A percentile compares a stretch with the other conserved stretches of the same genome.
These are phyloP conservation scores for Pelodytes ibericus DNA, from an alignment of 2,797 vertebrate genomes.

Conservation along the genomic window DNA sequence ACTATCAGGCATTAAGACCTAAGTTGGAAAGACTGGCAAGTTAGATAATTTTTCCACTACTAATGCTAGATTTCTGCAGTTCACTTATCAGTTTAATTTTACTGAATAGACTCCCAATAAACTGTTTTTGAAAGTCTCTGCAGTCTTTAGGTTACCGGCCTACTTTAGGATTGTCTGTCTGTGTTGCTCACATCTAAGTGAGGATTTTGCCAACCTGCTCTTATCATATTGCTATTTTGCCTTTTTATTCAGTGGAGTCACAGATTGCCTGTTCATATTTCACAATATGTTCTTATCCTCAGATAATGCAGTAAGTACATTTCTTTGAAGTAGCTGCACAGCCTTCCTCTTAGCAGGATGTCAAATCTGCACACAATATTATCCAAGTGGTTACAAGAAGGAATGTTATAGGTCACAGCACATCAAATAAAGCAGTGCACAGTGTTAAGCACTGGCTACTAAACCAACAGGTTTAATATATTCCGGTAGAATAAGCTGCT, in stretches of 20 bases:
- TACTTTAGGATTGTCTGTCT: no score
- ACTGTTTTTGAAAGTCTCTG: no score
- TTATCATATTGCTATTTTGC: not conserved
- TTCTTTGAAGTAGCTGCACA: not conserved
- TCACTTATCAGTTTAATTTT: no score
- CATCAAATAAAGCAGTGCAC: not conserved
- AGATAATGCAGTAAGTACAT: slow-evolving; percentile 1
- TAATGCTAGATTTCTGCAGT: no score
- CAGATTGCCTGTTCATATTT: not conserved
- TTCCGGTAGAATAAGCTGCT: not conserved
- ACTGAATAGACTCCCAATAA: no score
- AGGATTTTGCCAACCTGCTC: not conserved
- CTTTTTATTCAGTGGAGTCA: not conserved
- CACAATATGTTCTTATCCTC: not conserved
- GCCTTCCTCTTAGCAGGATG: not conserved
- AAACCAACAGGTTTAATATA: not conserved
- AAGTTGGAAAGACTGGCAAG: no score
- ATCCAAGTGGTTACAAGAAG: not conserved
- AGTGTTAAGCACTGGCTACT: not conserved
- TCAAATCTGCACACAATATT: not conserved
- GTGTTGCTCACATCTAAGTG: not conserved
- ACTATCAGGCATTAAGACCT: no score
- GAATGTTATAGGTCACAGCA: slow-evolving; percentile 12
- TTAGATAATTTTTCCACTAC: no score
- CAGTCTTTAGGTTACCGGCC: no score